phyloP scores from a whole-genome alignment of 2,113 vertebrate genomes.

The Thalassarche chlororhynchos region DNA sequence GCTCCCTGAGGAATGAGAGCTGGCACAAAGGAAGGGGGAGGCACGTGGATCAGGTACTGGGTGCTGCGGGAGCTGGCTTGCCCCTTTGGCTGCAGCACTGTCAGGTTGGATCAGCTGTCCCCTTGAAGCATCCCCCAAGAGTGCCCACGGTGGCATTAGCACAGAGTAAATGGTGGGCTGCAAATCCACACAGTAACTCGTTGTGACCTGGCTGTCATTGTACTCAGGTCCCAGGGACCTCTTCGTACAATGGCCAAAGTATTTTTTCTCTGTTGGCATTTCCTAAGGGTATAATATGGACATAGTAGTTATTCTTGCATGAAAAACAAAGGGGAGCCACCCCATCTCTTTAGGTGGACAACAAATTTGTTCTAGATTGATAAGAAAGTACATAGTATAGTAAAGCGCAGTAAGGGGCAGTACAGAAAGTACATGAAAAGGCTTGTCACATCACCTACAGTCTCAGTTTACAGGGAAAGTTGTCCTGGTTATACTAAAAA shows the following conservation, averaged over 20 bases:
- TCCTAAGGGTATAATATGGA: not conserved
- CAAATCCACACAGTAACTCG: not conserved
- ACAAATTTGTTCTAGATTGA: not conserved
- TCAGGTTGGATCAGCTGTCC: not conserved
- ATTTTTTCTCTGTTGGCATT: not conserved
- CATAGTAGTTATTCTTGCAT: not conserved
- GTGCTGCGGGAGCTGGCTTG: not conserved
- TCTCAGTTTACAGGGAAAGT: not conserved
- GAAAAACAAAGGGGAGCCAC: not conserved
- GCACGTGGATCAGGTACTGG: rapidly evolving
- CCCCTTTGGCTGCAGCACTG: not conserved
- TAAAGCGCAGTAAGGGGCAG: not conserved
- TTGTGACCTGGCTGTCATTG: not conserved
- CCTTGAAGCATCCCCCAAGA: not conserved
- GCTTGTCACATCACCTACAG: not conserved
- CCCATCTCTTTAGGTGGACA: not conserved
- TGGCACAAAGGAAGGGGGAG: not conserved
- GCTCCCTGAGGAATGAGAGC: not conserved
- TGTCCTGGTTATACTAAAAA: not conserved
- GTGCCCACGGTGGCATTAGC: not conserved
- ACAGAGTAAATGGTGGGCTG: not conserved
- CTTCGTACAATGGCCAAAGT: not conserved
- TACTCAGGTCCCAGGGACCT: not conserved
- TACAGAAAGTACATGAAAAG: not conserved
- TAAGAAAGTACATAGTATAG: not conserved